Evolutionary conservation across 1,140 invertebrate species (phyloP).

Genomic region (Drosophila lacteicornis): DNA sequence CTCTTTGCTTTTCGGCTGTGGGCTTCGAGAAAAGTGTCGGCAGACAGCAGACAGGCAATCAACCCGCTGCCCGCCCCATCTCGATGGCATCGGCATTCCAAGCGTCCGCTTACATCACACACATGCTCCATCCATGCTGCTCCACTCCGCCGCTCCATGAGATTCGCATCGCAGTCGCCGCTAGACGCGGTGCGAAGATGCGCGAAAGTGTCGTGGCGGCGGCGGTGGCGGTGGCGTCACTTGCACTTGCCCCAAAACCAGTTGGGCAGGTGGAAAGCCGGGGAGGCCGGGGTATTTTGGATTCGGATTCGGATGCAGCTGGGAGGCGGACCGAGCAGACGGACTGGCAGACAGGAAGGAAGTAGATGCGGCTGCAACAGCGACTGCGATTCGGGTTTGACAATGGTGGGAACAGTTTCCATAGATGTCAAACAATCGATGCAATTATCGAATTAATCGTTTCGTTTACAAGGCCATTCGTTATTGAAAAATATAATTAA

Average conservation of each 20-base stretch:
- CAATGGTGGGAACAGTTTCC: slow-evolving; percentile 36
- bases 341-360: slow-evolving; percentile 48
- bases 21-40: slow-evolving; percentile 48
- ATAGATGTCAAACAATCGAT: slow-evolving; percentile 14
- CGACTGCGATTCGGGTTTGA: slow-evolving; percentile 22
- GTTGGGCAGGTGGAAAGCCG: slow-evolving; percentile 32
- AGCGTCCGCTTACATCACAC: slow-evolving; percentile 58
- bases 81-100: slow-evolving; percentile 41
- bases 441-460: slow-evolving; percentile 2
- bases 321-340: slow-evolving; percentile 2
- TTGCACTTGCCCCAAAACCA: slow-evolving; percentile 63
- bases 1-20: slow-evolving; percentile 23
- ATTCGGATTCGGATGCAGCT: slow-evolving; percentile 2
- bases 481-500: not conserved
- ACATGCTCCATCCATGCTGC: not conserved
- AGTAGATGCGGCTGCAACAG: slow-evolving; percentile 20
- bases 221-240: slow-evolving; percentile 49
- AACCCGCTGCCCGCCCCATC: slow-evolving; percentile 53
- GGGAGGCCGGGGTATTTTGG: not conserved
- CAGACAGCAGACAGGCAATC: slow-evolving; percentile 32
- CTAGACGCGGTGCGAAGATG: slow-evolving; percentile 61
- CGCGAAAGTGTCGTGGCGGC: slow-evolving; percentile 54
- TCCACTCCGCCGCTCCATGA: slow-evolving; percentile 7
- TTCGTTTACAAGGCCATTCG: not conserved
- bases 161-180: slow-evolving; percentile 9